Evolutionary conservation across 1,140 invertebrate genomes (phyloP).

Genomic region (Microplitis mediator): DNA sequence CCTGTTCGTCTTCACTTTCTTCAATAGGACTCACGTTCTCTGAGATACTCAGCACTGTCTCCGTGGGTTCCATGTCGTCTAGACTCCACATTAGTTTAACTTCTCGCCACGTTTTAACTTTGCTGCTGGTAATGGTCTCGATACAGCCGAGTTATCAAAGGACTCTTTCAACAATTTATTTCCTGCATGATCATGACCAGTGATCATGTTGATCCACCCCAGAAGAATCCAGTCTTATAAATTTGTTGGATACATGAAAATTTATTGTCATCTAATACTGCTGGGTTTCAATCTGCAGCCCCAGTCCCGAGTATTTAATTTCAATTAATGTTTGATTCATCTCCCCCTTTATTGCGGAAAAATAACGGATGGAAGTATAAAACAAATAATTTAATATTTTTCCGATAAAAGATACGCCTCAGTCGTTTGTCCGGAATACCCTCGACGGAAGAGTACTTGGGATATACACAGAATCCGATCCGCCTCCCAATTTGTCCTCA

Average conservation of each 20-base stretch:
- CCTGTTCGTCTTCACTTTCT: not conserved
- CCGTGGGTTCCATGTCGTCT: not conserved
- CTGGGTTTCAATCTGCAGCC: too few relatives aligned
- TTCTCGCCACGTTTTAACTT: too few relatives aligned
- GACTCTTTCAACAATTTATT: too few relatives aligned
- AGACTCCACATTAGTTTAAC: not conserved
- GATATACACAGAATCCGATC: not conserved
- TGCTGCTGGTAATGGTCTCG: too few relatives aligned
- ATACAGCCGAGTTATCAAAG: too few relatives aligned
- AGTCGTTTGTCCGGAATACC: not conserved
- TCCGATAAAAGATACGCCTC: not conserved
- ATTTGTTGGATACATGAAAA: too few relatives aligned
- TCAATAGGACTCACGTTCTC: not conserved
- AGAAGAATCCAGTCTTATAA: too few relatives aligned
- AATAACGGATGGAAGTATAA: not conserved
- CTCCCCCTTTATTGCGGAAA: not conserved
- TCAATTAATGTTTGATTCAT: not conserved
- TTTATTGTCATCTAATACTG: too few relatives aligned
- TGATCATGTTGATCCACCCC: too few relatives aligned
- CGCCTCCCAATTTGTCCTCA: conserved; percentile 11
- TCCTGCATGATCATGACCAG: too few relatives aligned
- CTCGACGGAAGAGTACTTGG: not conserved
- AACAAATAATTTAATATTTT: not conserved
- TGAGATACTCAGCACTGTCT: not conserved
- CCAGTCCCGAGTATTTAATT: not conserved